Evolutionary conservation across 1,140 invertebrate genomes (phyloP).

Genomic region (Eupristina koningsbergeri): DNA sequence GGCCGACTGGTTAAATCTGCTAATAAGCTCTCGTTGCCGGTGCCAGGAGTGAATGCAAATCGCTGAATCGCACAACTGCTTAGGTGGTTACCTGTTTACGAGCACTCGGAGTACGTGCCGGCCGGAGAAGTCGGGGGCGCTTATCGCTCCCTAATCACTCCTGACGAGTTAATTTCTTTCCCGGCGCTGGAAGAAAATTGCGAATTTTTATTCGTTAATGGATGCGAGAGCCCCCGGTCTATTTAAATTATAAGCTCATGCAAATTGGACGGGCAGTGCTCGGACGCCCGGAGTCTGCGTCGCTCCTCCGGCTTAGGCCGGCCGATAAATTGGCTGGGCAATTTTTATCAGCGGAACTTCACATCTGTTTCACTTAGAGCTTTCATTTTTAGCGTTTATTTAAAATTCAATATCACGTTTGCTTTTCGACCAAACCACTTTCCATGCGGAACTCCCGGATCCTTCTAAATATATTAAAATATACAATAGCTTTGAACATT

Average conservation of each 20-base stretch:
- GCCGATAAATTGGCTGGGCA: neutral
- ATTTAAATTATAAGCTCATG: neutral
- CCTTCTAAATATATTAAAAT: neutral
- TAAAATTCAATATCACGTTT: neutral
- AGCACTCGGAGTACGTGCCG: neutral
- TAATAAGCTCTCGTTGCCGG: slow-evolving; percentile 44
- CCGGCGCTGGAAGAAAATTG: slow-evolving; percentile 20
- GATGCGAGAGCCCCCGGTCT: neutral
- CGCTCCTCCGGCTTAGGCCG: neutral
- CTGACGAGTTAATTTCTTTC: neutral
- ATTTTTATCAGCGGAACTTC: neutral
- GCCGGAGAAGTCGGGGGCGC: slow-evolving; percentile 23
- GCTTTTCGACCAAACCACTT: neutral
- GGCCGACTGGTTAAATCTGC: slow-evolving; percentile 23
- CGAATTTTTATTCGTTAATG: neutral
- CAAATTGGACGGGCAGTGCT: neutral
- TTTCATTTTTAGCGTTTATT: neutral
- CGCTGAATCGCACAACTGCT: slow-evolving; percentile 34
- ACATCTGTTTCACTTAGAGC: neutral
- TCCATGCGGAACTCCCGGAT: neutral
- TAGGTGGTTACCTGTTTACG: slow-evolving; percentile 36
- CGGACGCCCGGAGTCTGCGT: neutral
- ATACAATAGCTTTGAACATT: neutral
- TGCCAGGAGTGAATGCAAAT: slow-evolving; percentile 17
- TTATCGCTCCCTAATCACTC: slow-evolving; percentile 10